phyloP scores from a whole-genome alignment of 2,113 vertebrate species.

The Cebidichthys violaceus region DNA sequence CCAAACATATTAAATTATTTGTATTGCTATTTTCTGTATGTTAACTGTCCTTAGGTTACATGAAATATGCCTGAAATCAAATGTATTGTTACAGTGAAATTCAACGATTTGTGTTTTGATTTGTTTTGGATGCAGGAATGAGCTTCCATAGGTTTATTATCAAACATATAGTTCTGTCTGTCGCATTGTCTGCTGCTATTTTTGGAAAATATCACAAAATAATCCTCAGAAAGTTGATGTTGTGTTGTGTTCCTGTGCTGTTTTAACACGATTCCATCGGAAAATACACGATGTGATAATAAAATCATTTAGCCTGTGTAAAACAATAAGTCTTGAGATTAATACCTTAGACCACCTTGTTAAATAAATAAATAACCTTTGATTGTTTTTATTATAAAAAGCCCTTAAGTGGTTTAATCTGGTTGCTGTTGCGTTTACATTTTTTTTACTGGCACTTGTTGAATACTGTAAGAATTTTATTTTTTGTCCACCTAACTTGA shows the following conservation, averaged over 20 bases:
- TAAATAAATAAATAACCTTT: too few species aligned
- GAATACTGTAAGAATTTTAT: neutral
- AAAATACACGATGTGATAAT: neutral
- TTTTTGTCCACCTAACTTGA: neutral
- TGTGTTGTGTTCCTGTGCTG: neutral
- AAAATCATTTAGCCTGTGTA: neutral
- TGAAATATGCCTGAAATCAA: neutral
- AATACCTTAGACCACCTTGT: too few species aligned
- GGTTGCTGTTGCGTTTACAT: too few species aligned
- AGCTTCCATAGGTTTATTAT: neutral
- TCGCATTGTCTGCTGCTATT: neutral
- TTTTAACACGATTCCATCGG: neutral
- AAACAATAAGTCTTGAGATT: neutral
- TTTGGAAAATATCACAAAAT: neutral
- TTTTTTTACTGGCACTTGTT: neutral
- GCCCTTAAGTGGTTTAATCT: neutral
- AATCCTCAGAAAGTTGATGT: constrained; percentile 12
- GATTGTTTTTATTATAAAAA: neutral
- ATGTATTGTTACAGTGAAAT: neutral
- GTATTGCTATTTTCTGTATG: neutral
- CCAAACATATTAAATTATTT: neutral
- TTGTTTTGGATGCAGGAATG: neutral
- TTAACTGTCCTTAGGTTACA: neutral
- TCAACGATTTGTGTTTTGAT: neutral
- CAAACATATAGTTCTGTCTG: neutral